Evolutionary conservation across 92 coral and sea anemone species (phyloP), one percentile per base, ranked within the genome.

Genomic region (Bergia puertoricense): DNA sequence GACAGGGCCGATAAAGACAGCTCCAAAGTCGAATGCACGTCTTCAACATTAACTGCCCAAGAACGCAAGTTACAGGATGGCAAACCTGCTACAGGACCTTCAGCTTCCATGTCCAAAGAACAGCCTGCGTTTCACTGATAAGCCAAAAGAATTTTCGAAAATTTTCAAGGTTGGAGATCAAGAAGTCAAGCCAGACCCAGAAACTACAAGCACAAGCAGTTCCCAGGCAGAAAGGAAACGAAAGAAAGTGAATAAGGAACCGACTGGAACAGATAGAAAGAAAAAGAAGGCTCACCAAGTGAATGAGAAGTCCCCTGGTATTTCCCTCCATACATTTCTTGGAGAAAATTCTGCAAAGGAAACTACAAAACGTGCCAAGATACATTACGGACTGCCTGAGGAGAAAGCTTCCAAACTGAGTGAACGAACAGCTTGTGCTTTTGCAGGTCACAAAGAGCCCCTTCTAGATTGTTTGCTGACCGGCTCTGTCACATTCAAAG

Each of bases 311-410:
- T 30, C 45, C 76, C 76, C 76, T 72, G 76, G 40, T 30, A 72
- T 43, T 30, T 72, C 76, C 1, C 76, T 72, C 76, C 76, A 30
- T 72, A 72, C 6, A 43, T 72, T 72, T 72, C 30, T 72, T 40
- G 76, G 81, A 44, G 81, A 44, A 77, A 44, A 77, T 77, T 43
- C 81, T n/a, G 81, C 50, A 77, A 44, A 45, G 81, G 57, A 77
- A 77, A 42, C 46, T 77, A 23, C 56, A 77, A 57, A 77, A 42
- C 81, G 16, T 11, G 57, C 30, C 51, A 73, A 57, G n/a, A 57
- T 86, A 13, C 83, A 86, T 23, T 56, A 74, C 51, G 83, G 89
- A 30, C 84, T 86, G 23, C 82, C 48, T 30, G 62, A 39, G 68
- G n/a, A 62, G 36, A 74, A 30, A 30, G 30, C 30, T 30, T 30